Base-by-base conservation (phyloP, 2,797 vertebrate species). In the Falco rusticolus region DNA sequence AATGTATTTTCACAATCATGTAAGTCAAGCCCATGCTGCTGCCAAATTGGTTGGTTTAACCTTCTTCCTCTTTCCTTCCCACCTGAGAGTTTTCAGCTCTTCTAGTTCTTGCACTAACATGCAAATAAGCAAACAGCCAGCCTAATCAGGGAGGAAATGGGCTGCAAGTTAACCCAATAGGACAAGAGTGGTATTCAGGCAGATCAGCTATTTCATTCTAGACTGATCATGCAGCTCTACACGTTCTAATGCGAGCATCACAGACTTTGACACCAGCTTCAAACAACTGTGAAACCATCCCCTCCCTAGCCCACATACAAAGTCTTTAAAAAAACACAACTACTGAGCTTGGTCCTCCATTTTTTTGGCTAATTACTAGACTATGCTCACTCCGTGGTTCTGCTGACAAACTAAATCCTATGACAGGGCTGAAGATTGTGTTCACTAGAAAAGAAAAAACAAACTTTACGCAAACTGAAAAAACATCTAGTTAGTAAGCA, bases 111-210 rank as follows among this genome's bases (percentile, higher is more conserved):
- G 83, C 76, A 54, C 37, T 78, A 56, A 75, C 61, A 91, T 86
- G 85, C 69, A 95, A 94, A 95, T 65, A 71, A 45, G 26, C 69
- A 83, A 85, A 70, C 51, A n/a, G 56, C 64, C 33, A n/a, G 25
- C 18, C 50, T 65, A 81, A 69, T 65, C 18, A 59, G 6, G 50
- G 33, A 88, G 54, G 76, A 96, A 93, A 81, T 20, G 7, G 37
- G 45, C 29, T 91, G 39, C 50, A 83, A 41, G 18, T 70, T 50
- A 80, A 87, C 64, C 21, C 45, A 61, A 19, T 31, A 78, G 37
- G 60, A 28, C 10, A 76, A 16, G 71, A 63, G 60, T 6, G 10
- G 68, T 26, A 68, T 47, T 90, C 34, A 7, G 53, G 65, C 68
- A 72, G 41, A 93, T 78, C 82, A 84, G 72, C 25, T 70, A 18